Evolutionary conservation across 2,797 vertebrate species (phyloP).

Genomic region (Chelon auratus): DNA sequence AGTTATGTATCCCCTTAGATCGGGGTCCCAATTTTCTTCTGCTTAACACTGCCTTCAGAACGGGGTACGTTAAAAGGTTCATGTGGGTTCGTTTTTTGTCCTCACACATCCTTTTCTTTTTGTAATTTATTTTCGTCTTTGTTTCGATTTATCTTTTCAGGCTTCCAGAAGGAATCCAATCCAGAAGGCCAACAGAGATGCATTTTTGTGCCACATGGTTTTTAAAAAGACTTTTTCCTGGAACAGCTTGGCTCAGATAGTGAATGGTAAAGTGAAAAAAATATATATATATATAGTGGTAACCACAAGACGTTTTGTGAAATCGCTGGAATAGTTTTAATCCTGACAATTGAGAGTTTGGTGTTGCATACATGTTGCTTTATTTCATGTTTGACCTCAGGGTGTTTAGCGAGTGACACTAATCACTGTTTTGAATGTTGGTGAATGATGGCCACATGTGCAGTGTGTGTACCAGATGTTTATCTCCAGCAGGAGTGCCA

Average conservation of each 20-base stretch:
- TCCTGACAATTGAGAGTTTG: neutral
- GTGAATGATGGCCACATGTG: slow-evolving; percentile 15
- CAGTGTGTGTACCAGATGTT: slow-evolving; percentile 60
- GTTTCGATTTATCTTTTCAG: neutral
- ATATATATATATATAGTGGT: neutral
- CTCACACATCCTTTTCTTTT: neutral
- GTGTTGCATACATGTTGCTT: neutral
- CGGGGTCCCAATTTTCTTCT: too few relatives aligned
- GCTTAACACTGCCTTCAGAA: neutral
- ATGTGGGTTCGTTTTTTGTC: neutral
- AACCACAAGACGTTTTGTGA: slow-evolving; percentile 8
- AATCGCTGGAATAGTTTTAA: neutral
- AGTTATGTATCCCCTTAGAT: neutral
- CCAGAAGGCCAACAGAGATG: slow-evolving; percentile 2
- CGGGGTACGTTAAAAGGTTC: neutral
- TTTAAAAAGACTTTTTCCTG: slow-evolving; percentile 45
- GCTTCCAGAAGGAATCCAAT: slow-evolving; percentile 32
- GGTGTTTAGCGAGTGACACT: neutral
- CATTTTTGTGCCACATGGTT: slow-evolving; percentile 66
- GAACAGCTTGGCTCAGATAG: slow-evolving; percentile 45
- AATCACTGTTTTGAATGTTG: slow-evolving; percentile 20
- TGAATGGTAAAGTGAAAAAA: slow-evolving; percentile 17
- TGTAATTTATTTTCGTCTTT: neutral
- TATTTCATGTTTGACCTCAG: neutral
- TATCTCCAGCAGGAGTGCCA: slow-evolving; percentile 29